A percentile compares a stretch with the other conserved stretches of the same genome.
phyloP scores from a whole-genome alignment of 2,113 vertebrate genomes.

The Pachyramphus minor region DNA sequence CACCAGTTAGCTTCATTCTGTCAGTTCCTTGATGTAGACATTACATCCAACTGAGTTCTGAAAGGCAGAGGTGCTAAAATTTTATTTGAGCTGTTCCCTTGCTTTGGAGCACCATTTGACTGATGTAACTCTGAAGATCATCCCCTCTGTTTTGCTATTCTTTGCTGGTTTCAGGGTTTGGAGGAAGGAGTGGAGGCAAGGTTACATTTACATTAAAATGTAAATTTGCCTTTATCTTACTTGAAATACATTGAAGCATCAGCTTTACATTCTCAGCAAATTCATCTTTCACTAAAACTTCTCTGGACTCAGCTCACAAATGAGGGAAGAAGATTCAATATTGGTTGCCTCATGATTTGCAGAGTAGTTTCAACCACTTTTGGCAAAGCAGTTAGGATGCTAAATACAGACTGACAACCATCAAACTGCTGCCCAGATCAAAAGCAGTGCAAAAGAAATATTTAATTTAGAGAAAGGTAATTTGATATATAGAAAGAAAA shows the following conservation, averaged over 20 bases:
- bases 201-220: background rate
- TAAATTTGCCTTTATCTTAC: background rate
- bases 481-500: background rate
- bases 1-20: slow-evolving; percentile 79
- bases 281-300: background rate
- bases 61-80: slow-evolving; percentile 73
- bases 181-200: background rate
- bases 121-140: slow-evolving; percentile 43
- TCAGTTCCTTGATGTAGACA: slow-evolving; percentile 82
- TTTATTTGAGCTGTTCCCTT: slow-evolving; percentile 49
- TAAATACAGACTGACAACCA: background rate
- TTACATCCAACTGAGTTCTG: slow-evolving; percentile 75
- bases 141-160: background rate
- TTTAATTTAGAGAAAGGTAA: background rate
- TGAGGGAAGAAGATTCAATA: background rate
- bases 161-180: background rate
- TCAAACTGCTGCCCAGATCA: rapidly evolving
- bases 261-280: background rate
- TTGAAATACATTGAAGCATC: background rate
- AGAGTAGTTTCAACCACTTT: background rate
- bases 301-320: background rate
- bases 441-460: background rate
- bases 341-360: background rate
- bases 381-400: background rate
- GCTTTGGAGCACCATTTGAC: slow-evolving; percentile 56